Evolutionary conservation across 2,888 invertebrate species (phyloP), one percentile per base, ranked within the genome.

Genomic region (Tenthredo notha): DNA sequence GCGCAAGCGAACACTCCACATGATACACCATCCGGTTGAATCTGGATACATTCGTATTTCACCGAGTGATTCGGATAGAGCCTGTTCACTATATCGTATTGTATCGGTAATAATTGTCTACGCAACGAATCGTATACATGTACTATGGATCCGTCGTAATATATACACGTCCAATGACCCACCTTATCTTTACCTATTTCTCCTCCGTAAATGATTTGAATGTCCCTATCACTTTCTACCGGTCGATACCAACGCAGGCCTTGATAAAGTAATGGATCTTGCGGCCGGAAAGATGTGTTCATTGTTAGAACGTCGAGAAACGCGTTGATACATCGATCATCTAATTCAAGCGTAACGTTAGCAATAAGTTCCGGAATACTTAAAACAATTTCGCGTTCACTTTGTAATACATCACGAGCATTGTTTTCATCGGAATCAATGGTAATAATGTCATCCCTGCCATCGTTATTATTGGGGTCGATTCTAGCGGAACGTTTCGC

Each of bases 81-180:
- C 15, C 54, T 7, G 18, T 77, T n/a, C 21, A 77, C 15, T 29
- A 50, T 77, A 1, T 25, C 37, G 7, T 54, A 21, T n/a, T 78
- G 78, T 15, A 12, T 18, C 10, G 78, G 54, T 78, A 4, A 25
- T 54, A 78, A 78, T 78, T 15, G 6, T n/a, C 12, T 29, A 12
- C 6, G 21, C 54, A 78, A 50, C 29, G 78, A 15, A 75, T 75
- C 75, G 15, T 75, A 70, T n/a, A 70, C 70, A 29, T 75, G 75
- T 75, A 75, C 47, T 58, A 78, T 15, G 18, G 78, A 25, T 18
- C 78, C 78, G 10, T 75, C 75, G 21, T 43, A 75, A 47, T 37
- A 75, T 21, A 75, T 75, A 25, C 75, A 75, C 37, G 75, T 75
- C 75, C 47, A 75, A 25, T 75, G 21, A 25, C 75, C 75, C 18